A percentile compares a stretch with the other conserved stretches of the same genome.
These are phyloP conservation scores for Anastrepha obliqua DNA, from an alignment of 1,140 invertebrate genomes.

Conservation along the genomic window DNA sequence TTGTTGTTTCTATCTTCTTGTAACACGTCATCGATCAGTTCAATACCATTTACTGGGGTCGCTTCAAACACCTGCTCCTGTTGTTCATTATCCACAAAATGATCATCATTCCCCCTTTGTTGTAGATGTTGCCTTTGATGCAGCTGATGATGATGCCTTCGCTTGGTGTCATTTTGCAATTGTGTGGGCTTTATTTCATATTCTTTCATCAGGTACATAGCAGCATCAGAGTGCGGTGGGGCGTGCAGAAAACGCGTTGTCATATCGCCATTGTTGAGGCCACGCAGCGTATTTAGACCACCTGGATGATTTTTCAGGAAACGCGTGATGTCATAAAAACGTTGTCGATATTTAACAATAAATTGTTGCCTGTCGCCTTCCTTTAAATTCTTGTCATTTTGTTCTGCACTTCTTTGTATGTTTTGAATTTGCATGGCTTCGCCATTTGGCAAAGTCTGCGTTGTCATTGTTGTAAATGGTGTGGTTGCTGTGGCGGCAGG, in stretches of 20 bases:
- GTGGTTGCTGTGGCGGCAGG: neutral
- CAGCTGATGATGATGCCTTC: constrained; percentile 2
- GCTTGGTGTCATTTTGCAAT: constrained; percentile 52
- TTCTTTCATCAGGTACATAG: constrained; percentile 79
- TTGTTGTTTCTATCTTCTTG: constrained; percentile 69
- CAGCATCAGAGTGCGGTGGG: constrained; percentile 78
- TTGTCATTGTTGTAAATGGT: neutral
- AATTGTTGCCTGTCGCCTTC: constrained; percentile 61
- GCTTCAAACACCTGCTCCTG: neutral
- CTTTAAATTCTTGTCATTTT: neutral
- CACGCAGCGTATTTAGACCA: constrained; percentile 76
- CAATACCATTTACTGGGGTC: constrained; percentile 55
- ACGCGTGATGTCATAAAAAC: constrained; percentile 76
- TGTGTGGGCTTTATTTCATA: constrained; percentile 71
- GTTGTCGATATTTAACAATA: constrained; percentile 76
- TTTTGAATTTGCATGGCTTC: neutral
- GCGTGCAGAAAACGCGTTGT: constrained; percentile 75
- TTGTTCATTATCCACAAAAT: constrained; percentile 3
- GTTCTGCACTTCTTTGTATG: neutral
- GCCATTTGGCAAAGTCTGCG: neutral
- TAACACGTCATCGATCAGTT: constrained; percentile 56
- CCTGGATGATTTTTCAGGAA: constrained; percentile 80
- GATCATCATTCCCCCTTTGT: constrained; percentile 15
- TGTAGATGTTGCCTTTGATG: neutral
- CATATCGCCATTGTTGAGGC: constrained; percentile 75